Base-by-base conservation (phyloP, 1,140 invertebrate genomes). In the Eulimnadia texana region DNA sequence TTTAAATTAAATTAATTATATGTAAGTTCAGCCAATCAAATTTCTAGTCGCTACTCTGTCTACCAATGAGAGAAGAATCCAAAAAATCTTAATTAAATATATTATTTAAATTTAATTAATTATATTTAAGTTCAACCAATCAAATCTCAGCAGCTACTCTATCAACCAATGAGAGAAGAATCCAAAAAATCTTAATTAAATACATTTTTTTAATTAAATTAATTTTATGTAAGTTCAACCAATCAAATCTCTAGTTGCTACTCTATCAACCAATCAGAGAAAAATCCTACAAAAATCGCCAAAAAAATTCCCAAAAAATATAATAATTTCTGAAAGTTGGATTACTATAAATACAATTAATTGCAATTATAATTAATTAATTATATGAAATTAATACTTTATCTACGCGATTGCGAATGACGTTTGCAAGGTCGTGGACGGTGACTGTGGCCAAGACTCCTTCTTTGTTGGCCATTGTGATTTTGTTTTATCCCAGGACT, bases 391-490 rank as follows among this genome's bases (percentile, higher is more conserved):
- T 22, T 11, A 57, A 29, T 27, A 57, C 55, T 27, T 57, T 57
- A 33, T 57, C 55, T 28, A 57, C 27, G 10, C 55, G 55, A 11
- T 33, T 57, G 55, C 55, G 55, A 33, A 57, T 57, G 20, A 57
- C 55, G 27, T 27, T 29, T 20, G 55, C 55, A 23, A 57, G 55
- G 3, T 57, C 27, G 27, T 57, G 55, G 9, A 33, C 27, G 28
- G 22, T 22, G 55, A 57, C 55, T 20, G 33, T 6, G 28, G 55
- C 55, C 55, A 57, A 20, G 24, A 33, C 55, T 13, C 33, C 33
- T 3, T 57, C 55, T 57, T 57, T 57, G 55, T 20, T 29, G 55
- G 55, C 55, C 55, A 57, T 57, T 42, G 6, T 42, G 33, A 9
- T 42, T 42, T 42, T 42, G 6, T 42, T 42, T 42, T 42, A 6